Evolutionary conservation across 1,140 invertebrate species (phyloP).

Genomic region (Archivesica marissinica): DNA sequence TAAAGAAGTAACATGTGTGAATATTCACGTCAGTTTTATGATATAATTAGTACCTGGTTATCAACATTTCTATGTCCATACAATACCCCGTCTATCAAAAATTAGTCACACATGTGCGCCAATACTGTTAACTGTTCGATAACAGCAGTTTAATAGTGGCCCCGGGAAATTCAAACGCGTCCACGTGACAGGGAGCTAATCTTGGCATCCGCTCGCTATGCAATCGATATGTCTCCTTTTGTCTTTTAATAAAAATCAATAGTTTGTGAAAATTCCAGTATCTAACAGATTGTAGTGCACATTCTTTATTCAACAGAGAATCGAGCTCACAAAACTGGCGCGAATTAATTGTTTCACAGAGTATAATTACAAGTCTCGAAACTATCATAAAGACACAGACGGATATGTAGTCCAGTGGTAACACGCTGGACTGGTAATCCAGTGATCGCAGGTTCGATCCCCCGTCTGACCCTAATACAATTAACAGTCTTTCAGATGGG

Average conservation of each 20-base stretch:
- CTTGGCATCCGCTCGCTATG: conserved; percentile 19
- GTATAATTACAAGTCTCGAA: no score
- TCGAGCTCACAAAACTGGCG: not conserved
- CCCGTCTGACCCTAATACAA: no score
- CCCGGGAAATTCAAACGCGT: conserved; percentile 8
- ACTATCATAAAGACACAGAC: not conserved
- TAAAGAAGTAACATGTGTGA: no score
- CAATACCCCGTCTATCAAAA: not conserved
- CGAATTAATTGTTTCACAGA: no score
- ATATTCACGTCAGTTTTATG: no score
- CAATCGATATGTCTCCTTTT: conserved; percentile 29
- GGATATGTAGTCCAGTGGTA: no score
- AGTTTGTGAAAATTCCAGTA: conserved; percentile 1
- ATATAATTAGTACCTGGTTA: no score
- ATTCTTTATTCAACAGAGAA: conserved; percentile 15
- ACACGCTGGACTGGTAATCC: no score
- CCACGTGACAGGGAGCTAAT: not conserved
- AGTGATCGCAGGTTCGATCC: no score
- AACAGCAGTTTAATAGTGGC: conserved; percentile 34
- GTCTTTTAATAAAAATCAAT: conserved; percentile 40
- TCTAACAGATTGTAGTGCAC: not conserved
- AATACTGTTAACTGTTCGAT: conserved; percentile 26
- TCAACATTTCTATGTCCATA: conserved; percentile 1
- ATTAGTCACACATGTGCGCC: conserved; percentile 38
- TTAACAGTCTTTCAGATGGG: no score